Percentiles rank a stretch among this genome's conserved stretches.
phyloP scores from a whole-genome alignment of 2,113 vertebrate genomes.

The Archocentrus centrarchus region DNA sequence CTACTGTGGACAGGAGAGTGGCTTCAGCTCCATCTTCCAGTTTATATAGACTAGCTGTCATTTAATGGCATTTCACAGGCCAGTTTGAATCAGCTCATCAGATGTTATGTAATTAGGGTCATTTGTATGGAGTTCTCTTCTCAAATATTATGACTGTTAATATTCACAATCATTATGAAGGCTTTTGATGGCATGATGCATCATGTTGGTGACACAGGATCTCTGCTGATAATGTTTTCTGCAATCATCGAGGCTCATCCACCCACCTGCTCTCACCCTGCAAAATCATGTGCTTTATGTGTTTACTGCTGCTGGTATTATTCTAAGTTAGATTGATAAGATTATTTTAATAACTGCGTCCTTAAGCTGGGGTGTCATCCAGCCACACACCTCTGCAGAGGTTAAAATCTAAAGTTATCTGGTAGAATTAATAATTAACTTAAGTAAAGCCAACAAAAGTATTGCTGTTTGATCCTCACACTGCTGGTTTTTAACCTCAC shows the following conservation, averaged over 20 bases:
- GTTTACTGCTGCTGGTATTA: not conserved
- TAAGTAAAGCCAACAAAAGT: not conserved
- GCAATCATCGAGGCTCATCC: not conserved
- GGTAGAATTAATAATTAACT: not conserved
- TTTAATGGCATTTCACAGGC: constrained; percentile 31
- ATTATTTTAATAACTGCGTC: not conserved
- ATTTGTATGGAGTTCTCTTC: not conserved
- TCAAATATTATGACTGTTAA: not conserved
- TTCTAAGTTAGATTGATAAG: not conserved
- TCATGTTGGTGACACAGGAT: not conserved
- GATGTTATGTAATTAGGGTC: constrained; percentile 6
- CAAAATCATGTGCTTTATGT: not conserved
- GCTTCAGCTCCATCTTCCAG: constrained; percentile 1
- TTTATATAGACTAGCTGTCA: constrained; percentile 34
- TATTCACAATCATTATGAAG: not conserved
- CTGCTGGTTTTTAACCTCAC: not conserved
- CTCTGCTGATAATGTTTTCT: not conserved
- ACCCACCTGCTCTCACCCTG: not conserved
- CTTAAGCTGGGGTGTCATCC: not conserved
- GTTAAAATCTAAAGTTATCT: constrained; percentile 8
- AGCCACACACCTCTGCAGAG: not conserved
- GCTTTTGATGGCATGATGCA: not conserved
- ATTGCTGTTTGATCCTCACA: not conserved
- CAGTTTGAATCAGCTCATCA: not conserved
- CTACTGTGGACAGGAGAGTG: not conserved